Evolutionary conservation across 2,113 vertebrate species (phyloP), one percentile per base, ranked within the genome.

Genomic region (Protomyctophum bolini): DNA sequence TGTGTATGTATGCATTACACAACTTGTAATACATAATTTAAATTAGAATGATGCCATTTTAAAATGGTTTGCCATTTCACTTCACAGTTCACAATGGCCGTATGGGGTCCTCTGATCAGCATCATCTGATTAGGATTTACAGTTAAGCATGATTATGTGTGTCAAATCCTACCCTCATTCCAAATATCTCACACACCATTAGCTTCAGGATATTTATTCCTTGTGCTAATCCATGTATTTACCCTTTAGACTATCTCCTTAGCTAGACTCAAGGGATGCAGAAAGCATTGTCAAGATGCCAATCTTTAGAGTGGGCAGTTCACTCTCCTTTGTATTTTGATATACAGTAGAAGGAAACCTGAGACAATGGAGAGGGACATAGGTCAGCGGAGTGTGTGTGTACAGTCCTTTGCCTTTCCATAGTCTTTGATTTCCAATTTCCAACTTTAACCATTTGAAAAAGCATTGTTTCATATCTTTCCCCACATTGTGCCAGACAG

Each of bases 201-300:
- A 68, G 63, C 68, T 60, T 80, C 63, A 10, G 41, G n/a, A 68
- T 72, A 4, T 41, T 41, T 41, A 63, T 76, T 52, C 58, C 66
- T 71, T 41, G 28, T 72, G 66, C 52, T 86, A 88, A 88, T 87
- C 84, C 77, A 57, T 76, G 79, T 67, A 85, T 83, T 1, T 21
- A 21, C 21, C 2, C 1, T 21, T 41, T 78, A 81, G 68, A 64
- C 72, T 8, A 48, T 64, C 74, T 84, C 73, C 69, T 21, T 29
- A 11, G 63, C 70, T 73, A 73, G 46, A 63, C 80, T 80, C 66
- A 21, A 14, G 68, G 54, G 62, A 71, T 83, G 72, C 70, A 63
- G 62, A 68, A 68, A 49, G 45, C 68, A 66, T 80, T 68, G 83
- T 83, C 75, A 62, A 79, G 61, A 64, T 62, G 63, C 56, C 65